Base-by-base conservation (phyloP, 2,888 invertebrate species). In the Scaptomyza tumidula region DNA sequence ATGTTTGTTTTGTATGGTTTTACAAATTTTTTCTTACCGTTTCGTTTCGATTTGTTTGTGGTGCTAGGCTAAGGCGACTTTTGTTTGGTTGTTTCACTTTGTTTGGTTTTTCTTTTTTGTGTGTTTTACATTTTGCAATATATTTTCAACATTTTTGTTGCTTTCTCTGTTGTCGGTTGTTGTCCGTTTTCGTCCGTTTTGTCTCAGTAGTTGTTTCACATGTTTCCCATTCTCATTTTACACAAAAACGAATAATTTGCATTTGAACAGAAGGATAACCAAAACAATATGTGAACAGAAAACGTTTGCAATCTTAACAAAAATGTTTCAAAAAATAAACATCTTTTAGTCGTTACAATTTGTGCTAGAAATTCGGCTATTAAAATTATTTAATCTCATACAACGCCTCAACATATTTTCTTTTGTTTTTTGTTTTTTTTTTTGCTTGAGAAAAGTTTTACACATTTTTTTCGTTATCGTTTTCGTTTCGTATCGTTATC, bases 301-400 rank as follows among this genome's bases (percentile, higher is more conserved):
- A 64, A 61, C 60, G 14, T 46, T 63, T 39, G 45, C 48, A 61
- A 43, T 57, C 54, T n/a, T 33, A 54, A 63, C 70, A 43, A 59
- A 67, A 61, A 35, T 37, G 37, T 52, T 45, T 50, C 31, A 64
- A 48, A 46, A 54, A 19, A 49, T 37, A 31, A 44, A 44, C 58
- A 48, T 55, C 24, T 60, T 85, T 87, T 76, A 81, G 74, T 78
- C 68, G 57, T 83, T 79, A 72, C 67, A 84, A 85, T 85, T 85
- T 88, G 86, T 86, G 85, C 85, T 85, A 85, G 83, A 85, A 85
- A 85, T 85, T 85, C 85, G 83, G 85, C 85, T 86, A 88, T 86
- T 86, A 86, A 88, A 86, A 88, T 80, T 86, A 86, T 88, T 85
- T 88, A 83, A 68, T 75, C 70, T 79, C 69, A 64, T 78, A 68